A percentile compares a stretch with the other conserved stretches of the same genome.
phyloP scores from a whole-genome alignment of 2,113 vertebrate species.

The chimpanzee (Pan troglodytes) region NHGRI_mPanTro3-v2.1_pri NC_072410.2:88096001-88096500 shows the following conservation, averaged over 20 bases:
- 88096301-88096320: neutral
- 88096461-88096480: neutral
- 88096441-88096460: neutral
- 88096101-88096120: neutral
- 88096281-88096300: neutral
- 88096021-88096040: neutral
- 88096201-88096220: neutral
- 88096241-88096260: neutral
- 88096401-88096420: neutral
- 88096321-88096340: neutral
- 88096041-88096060: neutral
- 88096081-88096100: neutral
- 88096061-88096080: neutral
- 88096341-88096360: neutral
- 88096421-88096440: neutral
- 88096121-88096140: neutral
- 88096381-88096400: neutral
- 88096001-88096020: fast-evolving
- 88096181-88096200: neutral
- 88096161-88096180: neutral
- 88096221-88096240: neutral
- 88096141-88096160: neutral
- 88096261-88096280: neutral
- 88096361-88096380: neutral
- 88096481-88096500: neutral